Base-by-base conservation (phyloP, 2,797 vertebrate species). In the Diceros bicornis region DNA sequence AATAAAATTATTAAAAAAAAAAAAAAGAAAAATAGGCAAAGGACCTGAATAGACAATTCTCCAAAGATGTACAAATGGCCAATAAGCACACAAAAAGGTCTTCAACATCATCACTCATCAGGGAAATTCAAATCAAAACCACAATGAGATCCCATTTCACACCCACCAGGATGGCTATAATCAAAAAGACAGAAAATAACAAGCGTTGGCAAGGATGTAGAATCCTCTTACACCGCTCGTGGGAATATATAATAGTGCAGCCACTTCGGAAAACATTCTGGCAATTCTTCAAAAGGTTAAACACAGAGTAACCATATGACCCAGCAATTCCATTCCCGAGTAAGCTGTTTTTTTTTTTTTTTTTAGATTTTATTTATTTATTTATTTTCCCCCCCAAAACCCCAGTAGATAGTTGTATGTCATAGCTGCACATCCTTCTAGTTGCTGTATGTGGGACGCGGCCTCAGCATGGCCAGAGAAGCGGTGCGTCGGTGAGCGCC, bases 241-340 rank as follows among this genome's bases (percentile, higher is more conserved):
- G 20, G 77, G 47, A 44, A n/a, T 1, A 59, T 3, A 21, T 47
- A 41, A 27, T 0, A 13, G 64, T 0, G 2, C n/a, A 27, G 59
- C 84, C 69, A 1, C 25, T n/a, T n/a, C 4, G 2, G 83, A 34
- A 44, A 34, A 52, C 37, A 21, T 29, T 7, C 27, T 16, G 44
- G 34, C 21, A 50, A 1, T 6, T 52, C 41, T 20, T n/a, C 27
- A 2, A n/a, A 59, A 52, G 66, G 23, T 25, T 11, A 20, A 52
- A 32, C 61, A n/a, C 25, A 11, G 14, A 47, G n/a, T 13, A 27
- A 20, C 34, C 34, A 2, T 2, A 3, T 1, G 18, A 57, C 29
- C 32, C 64, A 59, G 20, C 29, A 64, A 21, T 25, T 20, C 7
- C 25, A 32, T 10, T 25, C 37, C 64, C 12, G 71, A 13, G 21